Evolutionary conservation across 2,797 vertebrate species (phyloP).

Genomic region (Pogoniulus pusillus): DNA sequence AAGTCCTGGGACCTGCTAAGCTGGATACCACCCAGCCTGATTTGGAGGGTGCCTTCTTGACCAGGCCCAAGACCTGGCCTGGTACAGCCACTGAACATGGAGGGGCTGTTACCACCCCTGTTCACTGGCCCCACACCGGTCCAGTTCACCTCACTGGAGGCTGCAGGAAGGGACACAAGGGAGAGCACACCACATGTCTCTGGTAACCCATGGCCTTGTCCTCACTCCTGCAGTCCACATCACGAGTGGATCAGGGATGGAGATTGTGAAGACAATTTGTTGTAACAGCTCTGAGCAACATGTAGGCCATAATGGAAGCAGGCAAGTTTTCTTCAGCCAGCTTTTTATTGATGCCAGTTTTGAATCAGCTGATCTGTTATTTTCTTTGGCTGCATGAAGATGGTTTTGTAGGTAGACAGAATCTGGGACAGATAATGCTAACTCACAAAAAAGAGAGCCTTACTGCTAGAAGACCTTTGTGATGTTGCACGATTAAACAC

Average conservation of each 20-base stretch:
- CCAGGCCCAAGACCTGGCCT: not conserved
- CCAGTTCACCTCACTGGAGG: fast-evolving
- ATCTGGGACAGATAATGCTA: not conserved
- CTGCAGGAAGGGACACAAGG: not conserved
- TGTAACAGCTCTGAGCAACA: fast-evolving
- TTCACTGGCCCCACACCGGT: not conserved
- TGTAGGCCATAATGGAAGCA: not conserved
- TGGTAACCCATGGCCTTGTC: not conserved
- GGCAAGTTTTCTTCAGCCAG: not conserved
- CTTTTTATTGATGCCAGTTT: not conserved
- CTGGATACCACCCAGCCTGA: not conserved
- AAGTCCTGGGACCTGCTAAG: not conserved
- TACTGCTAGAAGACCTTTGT: not conserved
- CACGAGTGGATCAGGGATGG: fast-evolving
- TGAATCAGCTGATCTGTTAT: not conserved
- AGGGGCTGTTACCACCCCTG: fast-evolving
- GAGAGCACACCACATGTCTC: fast-evolving
- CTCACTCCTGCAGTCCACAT: not conserved
- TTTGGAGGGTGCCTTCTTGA: fast-evolving
- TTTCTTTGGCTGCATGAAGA: not conserved
- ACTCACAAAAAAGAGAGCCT: not conserved
- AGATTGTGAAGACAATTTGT: not conserved
- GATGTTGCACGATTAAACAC: not conserved
- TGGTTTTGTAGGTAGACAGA: not conserved
- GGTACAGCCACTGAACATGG: fast-evolving